These are phyloP conservation scores for Conus betulinus DNA, from an alignment of 1,140 invertebrate species.

Conservation along the genomic window DNA sequence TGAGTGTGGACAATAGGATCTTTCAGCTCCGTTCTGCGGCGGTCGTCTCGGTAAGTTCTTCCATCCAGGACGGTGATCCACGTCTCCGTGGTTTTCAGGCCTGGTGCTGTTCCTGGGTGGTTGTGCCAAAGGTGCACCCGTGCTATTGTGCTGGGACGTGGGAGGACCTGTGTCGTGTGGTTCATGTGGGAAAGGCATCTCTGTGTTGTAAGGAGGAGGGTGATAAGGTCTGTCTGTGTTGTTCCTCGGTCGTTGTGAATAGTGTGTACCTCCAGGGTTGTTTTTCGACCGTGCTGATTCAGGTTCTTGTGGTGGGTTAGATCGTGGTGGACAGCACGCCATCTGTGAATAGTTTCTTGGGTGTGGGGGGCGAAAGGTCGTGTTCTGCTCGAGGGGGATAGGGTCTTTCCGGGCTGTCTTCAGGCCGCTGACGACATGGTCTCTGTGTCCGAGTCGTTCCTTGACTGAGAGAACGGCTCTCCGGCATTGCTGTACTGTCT, in stretches of 20 bases:
- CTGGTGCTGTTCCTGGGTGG: neutral
- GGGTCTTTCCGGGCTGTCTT: no score
- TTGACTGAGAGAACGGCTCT: neutral
- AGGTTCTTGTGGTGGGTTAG: no score
- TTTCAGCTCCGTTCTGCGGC: neutral
- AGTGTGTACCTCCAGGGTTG: no score
- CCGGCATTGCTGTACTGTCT: neutral
- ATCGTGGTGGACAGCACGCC: no score
- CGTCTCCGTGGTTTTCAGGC: neutral
- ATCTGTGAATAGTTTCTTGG: no score
- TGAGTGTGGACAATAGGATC: neutral
- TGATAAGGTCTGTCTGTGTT: neutral
- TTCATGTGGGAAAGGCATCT: neutral
- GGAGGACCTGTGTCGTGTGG: neutral
- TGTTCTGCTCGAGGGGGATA: no score
- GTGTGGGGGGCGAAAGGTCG: no score
- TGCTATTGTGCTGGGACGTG: neutral
- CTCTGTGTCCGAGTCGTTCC: neutral
- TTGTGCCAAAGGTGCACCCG: neutral
- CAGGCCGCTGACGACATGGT: no score
- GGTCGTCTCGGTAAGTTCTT: neutral
- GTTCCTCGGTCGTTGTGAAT: neutral
- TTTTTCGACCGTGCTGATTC: no score
- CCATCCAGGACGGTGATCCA: neutral
- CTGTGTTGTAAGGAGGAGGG: neutral